These are phyloP conservation scores for Macrophya alboannulata DNA, from an alignment of 2,888 invertebrate species.

Conservation along the genomic window DNA sequence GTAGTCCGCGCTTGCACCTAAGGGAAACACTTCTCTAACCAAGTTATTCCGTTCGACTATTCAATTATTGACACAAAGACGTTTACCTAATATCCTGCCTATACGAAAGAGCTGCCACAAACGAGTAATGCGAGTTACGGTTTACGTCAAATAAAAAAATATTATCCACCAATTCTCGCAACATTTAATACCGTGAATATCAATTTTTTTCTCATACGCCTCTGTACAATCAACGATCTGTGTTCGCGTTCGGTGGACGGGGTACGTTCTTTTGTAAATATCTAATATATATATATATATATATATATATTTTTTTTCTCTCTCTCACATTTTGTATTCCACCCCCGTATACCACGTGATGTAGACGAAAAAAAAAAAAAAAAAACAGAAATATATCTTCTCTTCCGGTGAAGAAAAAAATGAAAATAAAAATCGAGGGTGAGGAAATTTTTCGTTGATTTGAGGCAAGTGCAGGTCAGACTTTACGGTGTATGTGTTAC, in stretches of 20 bases:
- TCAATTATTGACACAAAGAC: conserved; percentile 38
- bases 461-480: not conserved
- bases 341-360: conserved; percentile 8
- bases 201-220: conserved; percentile 39
- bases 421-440: not conserved
- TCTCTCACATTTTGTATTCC: conserved; percentile 33
- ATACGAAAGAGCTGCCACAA: not conserved
- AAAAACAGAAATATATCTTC: not conserved
- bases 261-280: not conserved
- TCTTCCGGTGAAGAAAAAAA: not conserved
- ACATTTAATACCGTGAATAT: conserved; percentile 41
- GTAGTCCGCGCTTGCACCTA: not conserved
- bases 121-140: not conserved
- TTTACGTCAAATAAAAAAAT: not conserved
- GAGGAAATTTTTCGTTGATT: not conserved
- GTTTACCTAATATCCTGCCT: conserved; percentile 24
- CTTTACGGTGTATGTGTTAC: not conserved
- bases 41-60: conserved; percentile 38
- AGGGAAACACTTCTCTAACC: conserved; percentile 30
- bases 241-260: not conserved
- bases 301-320: not conserved
- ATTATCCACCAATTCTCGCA: not conserved
- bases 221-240: conserved; percentile 41
- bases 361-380: not conserved
- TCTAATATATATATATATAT: not conserved